Base-by-base conservation (phyloP, 1,140 invertebrate genomes). In the Hyposmocoma kahamanoa region DNA sequence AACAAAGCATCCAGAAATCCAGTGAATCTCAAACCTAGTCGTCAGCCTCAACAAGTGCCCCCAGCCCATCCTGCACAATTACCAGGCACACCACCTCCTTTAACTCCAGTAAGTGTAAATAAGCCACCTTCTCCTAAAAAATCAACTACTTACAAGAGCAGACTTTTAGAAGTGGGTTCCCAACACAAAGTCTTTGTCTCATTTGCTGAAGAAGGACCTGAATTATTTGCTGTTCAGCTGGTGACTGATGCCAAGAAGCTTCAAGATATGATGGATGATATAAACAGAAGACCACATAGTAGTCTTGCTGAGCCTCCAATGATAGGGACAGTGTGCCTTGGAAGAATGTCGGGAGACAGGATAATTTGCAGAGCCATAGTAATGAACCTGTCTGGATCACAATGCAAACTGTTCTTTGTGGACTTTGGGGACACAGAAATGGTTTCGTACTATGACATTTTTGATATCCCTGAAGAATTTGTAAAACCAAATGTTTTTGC, bases 351-450 rank as follows among this genome's bases (percentile, higher is more conserved):
- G 0, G 87, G 87, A 46, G 90, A 93, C 62, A 80, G 89, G 3
- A 88, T 89, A 8, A 87, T 93, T 11, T 92, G 92, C 56, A 87
- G 93, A 52, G 92, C 92, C 18, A 90, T 94, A 28, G 89, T 95
- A 0, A 92, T 91, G 72, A 89, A 88, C 54, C 83, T 93, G 19
- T 88, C 89, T 26, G 88, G 73, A 30, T 87, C 84, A 22, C 81
- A 84, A 21, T 90, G 88, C 60, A 90, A 92, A 79, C 86, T 94
- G 10, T 93, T 91, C 62, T 95, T 92, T 66, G 92, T 94, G 15
- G 93, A 95, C 76, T 94, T 92, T 72, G 93, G 93, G 5, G 92
- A 93, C 58, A 91, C 90, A 3, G 93, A 93, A 79, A 68, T 90
- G 51, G 85, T 94, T 19, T 87, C 89, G 3, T 89, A 90, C 24